Evolutionary conservation across 30 jellyfish, hydroid and myxozoan species (phyloP).

Genomic region (Hydractinia symbiolongicarpus): DNA sequence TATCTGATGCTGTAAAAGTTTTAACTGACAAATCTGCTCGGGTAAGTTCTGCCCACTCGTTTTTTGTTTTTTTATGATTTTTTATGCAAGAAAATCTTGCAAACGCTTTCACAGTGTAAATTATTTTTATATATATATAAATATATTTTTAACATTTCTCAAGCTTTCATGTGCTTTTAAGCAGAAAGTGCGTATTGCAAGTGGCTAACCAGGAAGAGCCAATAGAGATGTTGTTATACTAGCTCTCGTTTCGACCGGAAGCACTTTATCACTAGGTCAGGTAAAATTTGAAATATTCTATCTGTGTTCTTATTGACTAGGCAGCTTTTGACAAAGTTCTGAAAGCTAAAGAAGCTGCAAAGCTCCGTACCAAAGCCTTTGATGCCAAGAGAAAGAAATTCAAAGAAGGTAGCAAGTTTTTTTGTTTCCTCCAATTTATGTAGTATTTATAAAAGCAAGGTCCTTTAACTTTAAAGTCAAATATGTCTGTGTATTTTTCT

Average conservation of each 20-base stretch:
- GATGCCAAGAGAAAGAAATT: slow-evolving; percentile 91
- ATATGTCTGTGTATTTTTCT: not conserved
- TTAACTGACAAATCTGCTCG: slow-evolving; percentile 84
- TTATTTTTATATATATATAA: too few species aligned
- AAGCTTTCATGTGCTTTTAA: too few species aligned
- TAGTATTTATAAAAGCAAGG: not conserved
- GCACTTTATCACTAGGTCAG: too few species aligned
- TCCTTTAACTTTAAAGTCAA: not conserved
- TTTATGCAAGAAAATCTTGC: too few species aligned
- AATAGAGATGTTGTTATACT: too few species aligned
- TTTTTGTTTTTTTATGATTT: too few species aligned
- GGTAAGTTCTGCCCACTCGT: slow-evolving; percentile 32
- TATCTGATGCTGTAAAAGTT: slow-evolving; percentile 81
- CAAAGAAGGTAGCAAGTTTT: slow-evolving; percentile 54
- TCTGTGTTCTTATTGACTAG: slow-evolving; percentile 8
- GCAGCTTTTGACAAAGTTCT: slow-evolving; percentile 87
- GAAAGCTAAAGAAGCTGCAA: slow-evolving; percentile 87
- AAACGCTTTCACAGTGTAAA: too few species aligned
- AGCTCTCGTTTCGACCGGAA: too few species aligned
- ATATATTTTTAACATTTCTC: too few species aligned
- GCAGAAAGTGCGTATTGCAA: too few species aligned
- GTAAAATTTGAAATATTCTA: too few species aligned
- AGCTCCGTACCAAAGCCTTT: slow-evolving; percentile 74
- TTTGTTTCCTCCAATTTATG: not conserved
- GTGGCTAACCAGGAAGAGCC: too few species aligned